Percentiles rank a stretch among this genome's conserved stretches.
These are phyloP conservation scores for Cerceris ruficornis DNA, from an alignment of 2,888 invertebrate species.

Conservation along the genomic window DNA sequence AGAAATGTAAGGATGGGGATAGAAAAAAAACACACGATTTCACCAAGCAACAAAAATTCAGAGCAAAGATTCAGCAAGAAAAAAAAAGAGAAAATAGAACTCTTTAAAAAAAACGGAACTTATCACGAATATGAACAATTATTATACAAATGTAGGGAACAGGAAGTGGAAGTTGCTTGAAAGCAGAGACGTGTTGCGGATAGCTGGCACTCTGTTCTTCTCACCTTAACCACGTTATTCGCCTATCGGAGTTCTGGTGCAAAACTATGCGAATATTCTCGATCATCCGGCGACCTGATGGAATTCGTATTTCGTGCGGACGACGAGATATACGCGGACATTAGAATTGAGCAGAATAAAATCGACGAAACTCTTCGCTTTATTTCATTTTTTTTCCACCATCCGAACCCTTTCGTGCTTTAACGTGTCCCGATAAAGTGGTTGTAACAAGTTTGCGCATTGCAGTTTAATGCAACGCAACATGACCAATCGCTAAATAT, in stretches of 20 bases:
- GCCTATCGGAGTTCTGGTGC: slow-evolving; percentile 65
- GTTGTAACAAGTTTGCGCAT: background rate
- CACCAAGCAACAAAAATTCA: background rate
- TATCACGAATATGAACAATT: slow-evolving; percentile 40
- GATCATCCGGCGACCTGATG: slow-evolving; percentile 67
- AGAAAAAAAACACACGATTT: too few relatives aligned
- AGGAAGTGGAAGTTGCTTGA: slow-evolving; percentile 74
- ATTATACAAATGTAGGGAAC: slow-evolving; percentile 21
- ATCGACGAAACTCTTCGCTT: background rate
- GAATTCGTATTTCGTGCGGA: slow-evolving; percentile 58
- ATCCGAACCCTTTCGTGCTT: background rate
- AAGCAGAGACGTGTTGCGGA: slow-evolving; percentile 81
- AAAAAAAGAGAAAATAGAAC: background rate
- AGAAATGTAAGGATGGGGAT: too few relatives aligned
- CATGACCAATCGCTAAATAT: background rate
- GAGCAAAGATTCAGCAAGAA: background rate
- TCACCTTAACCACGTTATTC: slow-evolving; percentile 70
- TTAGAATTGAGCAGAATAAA: slow-evolving; percentile 36
- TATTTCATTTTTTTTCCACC: slow-evolving; percentile 8
- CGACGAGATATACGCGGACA: slow-evolving; percentile 30
- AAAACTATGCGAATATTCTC: slow-evolving; percentile 75
- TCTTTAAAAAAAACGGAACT: background rate
- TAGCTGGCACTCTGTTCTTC: slow-evolving; percentile 71
- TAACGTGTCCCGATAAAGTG: background rate
- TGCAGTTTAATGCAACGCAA: background rate